phyloP scores from a whole-genome alignment of 2,797 vertebrate species.

The Xenopus petersii region DNA sequence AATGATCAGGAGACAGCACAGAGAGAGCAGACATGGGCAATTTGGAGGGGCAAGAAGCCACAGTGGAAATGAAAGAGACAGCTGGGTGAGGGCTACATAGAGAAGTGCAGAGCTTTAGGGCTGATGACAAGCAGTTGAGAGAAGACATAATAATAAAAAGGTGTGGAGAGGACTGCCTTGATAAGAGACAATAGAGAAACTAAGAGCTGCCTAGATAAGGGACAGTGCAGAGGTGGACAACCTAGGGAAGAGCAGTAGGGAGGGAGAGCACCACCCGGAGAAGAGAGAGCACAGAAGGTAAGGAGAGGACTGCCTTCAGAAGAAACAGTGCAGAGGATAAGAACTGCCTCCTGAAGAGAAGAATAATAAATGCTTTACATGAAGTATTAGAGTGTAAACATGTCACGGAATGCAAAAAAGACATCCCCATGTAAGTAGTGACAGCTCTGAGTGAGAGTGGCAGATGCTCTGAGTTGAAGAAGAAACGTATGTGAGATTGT shows the following conservation, averaged over 20 bases:
- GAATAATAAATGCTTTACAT: not conserved
- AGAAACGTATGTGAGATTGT: not conserved
- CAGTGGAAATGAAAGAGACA: not conserved
- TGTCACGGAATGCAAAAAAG: slow-evolving; percentile 8
- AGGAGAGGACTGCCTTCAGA: not conserved
- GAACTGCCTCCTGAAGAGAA: not conserved
- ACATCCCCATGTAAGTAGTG: not conserved
- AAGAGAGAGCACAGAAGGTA: rapidly evolving
- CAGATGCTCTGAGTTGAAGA: not conserved
- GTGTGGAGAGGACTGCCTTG: not conserved
- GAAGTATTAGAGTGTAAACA: too few relatives aligned
- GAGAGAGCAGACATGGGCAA: too few relatives aligned
- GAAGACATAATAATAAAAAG: not conserved
- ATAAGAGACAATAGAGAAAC: not conserved
- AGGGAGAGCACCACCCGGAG: too few relatives aligned
- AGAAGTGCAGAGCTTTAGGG: too few relatives aligned
- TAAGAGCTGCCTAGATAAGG: too few relatives aligned
- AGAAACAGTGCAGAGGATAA: too few relatives aligned
- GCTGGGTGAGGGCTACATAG: not conserved
- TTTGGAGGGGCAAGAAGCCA: too few relatives aligned
- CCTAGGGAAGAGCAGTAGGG: too few relatives aligned
- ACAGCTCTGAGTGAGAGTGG: not conserved
- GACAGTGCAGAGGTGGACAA: too few relatives aligned
- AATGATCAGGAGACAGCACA: not conserved
- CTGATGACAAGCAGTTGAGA: not conserved